These are phyloP conservation scores for Micrasema minimum DNA, from an alignment of 1,140 invertebrate genomes.

Conservation along the genomic window DNA sequence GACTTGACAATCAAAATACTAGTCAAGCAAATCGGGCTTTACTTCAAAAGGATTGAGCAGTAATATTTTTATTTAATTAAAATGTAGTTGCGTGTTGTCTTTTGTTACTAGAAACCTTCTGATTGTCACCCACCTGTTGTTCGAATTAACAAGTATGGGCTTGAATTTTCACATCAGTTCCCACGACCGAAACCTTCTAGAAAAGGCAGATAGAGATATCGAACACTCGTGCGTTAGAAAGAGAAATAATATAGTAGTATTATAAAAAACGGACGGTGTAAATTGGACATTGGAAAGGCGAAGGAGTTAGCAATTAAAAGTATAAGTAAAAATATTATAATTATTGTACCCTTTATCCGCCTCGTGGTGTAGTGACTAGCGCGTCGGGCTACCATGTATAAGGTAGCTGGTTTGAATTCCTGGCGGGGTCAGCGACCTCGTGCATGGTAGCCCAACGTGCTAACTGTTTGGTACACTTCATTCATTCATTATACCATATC, in stretches of 20 bases:
- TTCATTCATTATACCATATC: no score
- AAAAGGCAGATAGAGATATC: not conserved
- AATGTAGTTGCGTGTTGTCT: no score
- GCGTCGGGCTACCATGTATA: no score
- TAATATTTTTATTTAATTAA: no score
- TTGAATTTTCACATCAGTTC: constrained; percentile 40
- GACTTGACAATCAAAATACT: not conserved
- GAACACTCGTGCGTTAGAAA: constrained; percentile 17
- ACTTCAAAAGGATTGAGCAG: not conserved
- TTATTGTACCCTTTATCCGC: constrained; percentile 17
- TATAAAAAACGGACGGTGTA: constrained; percentile 27
- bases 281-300: constrained; percentile 10
- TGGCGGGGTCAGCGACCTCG: no score
- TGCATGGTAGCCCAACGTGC: no score
- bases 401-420: no score
- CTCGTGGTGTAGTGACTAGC: no score
- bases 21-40: not conserved
- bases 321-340: constrained; percentile 19
- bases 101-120: not conserved
- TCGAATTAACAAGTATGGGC: not conserved
- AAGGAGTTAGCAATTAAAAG: constrained; percentile 17
- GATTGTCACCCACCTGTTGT: not conserved
- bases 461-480: no score
- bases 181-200: constrained; percentile 49
- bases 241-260: constrained; percentile 25